phyloP scores from a whole-genome alignment of 2,113 vertebrate species.

The Osmerus eperlanus region DNA sequence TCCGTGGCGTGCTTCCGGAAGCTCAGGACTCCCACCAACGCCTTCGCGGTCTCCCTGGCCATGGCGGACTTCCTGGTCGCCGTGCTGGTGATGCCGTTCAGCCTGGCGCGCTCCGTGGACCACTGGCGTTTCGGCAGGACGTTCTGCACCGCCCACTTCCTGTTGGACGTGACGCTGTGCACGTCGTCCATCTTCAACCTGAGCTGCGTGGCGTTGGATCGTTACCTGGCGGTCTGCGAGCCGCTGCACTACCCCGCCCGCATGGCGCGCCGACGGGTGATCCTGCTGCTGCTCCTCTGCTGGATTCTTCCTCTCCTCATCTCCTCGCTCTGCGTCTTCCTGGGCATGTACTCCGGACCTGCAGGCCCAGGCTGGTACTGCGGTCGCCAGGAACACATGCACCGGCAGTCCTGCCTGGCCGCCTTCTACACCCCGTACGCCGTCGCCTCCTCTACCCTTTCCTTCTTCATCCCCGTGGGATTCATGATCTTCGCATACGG shows the following conservation, averaged over 20 bases:
- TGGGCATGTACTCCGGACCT: constrained; percentile 3
- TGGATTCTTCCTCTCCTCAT: constrained; percentile 29
- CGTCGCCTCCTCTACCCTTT: constrained; percentile 7
- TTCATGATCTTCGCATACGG: constrained; percentile 33
- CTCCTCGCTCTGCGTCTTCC: constrained; percentile 9
- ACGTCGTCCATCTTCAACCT: constrained; percentile 41
- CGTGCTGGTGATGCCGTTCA: constrained; percentile 45
- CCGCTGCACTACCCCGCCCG: constrained; percentile 29
- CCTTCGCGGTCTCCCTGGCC: constrained; percentile 37
- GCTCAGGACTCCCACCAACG: constrained; percentile 25
- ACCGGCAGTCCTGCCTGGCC: constrained; percentile 4
- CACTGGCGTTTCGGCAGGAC: constrained; percentile 24
- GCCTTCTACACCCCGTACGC: background rate
- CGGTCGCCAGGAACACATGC: no score
- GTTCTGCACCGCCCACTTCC: constrained; percentile 36
- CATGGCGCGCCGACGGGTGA: constrained; percentile 21
- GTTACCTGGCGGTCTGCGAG: constrained; percentile 35
- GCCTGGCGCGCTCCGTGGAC: constrained; percentile 24
- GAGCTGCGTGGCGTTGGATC: constrained; percentile 36
- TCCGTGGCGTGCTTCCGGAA: constrained; percentile 32
- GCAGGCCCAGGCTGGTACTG: background rate
- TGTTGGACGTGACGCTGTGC: constrained; percentile 35
- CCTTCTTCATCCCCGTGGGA: constrained; percentile 26
- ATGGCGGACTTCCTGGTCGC: constrained; percentile 35
- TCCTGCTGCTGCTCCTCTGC: constrained; percentile 23